Evolutionary conservation across 2,113 vertebrate genomes (phyloP), one percentile per base, ranked within the genome.

Genomic region (Macquaria ambigua): DNA sequence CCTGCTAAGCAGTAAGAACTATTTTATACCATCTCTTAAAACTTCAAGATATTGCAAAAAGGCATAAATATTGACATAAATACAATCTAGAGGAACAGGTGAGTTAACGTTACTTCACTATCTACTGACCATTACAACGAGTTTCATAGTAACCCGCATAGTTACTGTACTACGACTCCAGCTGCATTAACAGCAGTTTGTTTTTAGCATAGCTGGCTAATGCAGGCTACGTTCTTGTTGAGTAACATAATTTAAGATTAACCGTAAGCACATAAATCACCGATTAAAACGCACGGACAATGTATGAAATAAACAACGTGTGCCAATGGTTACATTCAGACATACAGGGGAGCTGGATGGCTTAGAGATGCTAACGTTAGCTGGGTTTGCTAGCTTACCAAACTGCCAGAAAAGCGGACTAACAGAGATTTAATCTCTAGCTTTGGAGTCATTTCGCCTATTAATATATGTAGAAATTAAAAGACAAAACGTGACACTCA

Each of bases 131-230:
- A 15, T 31, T 18, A 11, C 73, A 21, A 15, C 37, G 34, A 37
- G 25, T 46, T 58, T 48, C 46, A 66, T 43, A 43, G 69, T 55
- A 52, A 68, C 61, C 20, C 3, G 10, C 20, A 8, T 10, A 23
- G 46, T 61, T 50, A 21, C 43, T 3, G 34, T 2, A 41, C 8
- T 3, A 63, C 37, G 69, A 43, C 25, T 41, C 6, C 20, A 43
- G 37, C 75, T 69, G 8, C 23, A 28, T 25, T 63, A 28, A 43
- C 61, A 25, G 14, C 23, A 50, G 52, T 20, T 67, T 90, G 85
- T 92, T 91, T 92, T 87, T 93, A 92, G 86, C 89, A 61, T 84
- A 70, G 48, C 66, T 8, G 0, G 86, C 78, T 82, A 86, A 78
- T 12, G 50, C 15, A 58, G 0, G 50, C 46, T 43, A 61, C 10